Conservation (phyloP, 2,797 vertebrate species). For the Steatocranus sp. region DNA sequence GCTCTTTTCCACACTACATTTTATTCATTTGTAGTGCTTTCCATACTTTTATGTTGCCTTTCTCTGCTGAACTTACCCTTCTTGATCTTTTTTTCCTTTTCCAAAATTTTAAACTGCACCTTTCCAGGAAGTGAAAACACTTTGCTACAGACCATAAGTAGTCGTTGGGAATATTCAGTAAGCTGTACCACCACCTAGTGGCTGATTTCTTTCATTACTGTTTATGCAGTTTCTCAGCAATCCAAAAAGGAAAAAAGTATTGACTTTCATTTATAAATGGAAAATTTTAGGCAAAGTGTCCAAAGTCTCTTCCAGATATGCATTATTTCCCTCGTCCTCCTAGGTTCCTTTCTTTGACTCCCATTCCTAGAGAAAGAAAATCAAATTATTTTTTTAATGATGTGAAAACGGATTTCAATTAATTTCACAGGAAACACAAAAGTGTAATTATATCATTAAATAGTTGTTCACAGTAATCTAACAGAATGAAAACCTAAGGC, state of each 20-base stretch:
- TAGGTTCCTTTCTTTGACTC: conserved; percentile 89
- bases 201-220: conserved; percentile 16
- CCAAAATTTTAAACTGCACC: neutral
- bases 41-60: neutral
- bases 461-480: neutral
- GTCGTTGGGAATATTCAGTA: conserved; percentile 7
- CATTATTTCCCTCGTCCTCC: neutral
- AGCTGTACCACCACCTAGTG: conserved; percentile 60
- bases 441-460: neutral
- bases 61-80: neutral
- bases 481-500: neutral
- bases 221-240: neutral
- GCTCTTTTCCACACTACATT: neutral
- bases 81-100: neutral
- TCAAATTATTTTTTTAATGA: neutral
- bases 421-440: neutral
- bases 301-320: neutral
- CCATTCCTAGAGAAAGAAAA: conserved; percentile 82
- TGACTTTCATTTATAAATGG: neutral
- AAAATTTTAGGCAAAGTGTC: neutral
- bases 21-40: neutral
- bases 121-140: neutral
- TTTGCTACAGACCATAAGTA: neutral
- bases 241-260: neutral
- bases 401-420: neutral